These are phyloP conservation scores for Acanthornis magna DNA, from an alignment of 2,797 vertebrate species.

Conservation along the genomic window DNA sequence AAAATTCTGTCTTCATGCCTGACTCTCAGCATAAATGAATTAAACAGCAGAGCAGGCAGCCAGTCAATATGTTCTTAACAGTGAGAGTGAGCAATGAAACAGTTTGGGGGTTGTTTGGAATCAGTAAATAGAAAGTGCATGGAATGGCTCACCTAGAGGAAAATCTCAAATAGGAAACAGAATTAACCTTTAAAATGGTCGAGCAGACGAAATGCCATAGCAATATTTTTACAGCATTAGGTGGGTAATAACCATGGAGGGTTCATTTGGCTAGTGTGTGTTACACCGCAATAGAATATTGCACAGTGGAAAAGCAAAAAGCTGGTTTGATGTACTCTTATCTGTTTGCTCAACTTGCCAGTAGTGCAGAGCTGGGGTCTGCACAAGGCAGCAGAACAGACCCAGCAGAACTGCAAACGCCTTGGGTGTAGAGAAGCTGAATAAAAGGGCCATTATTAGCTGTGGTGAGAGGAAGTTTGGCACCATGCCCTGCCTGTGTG, in stretches of 20 bases:
- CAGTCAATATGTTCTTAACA: conserved; percentile 78
- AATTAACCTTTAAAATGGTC: conserved; percentile 76
- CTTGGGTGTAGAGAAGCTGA: background rate
- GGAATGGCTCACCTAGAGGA: conserved; percentile 61
- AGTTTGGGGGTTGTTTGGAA: conserved; percentile 72
- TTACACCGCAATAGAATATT: background rate
- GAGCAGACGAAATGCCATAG: conserved; percentile 73
- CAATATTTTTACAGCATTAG: conserved; percentile 70
- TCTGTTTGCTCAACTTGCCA: background rate
- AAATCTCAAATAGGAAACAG: conserved; percentile 69
- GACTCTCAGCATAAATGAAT: conserved; percentile 80
- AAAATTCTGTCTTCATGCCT: conserved; percentile 80
- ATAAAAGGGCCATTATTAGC: background rate
- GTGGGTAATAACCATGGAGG: conserved; percentile 51
- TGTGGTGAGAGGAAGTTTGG: background rate
- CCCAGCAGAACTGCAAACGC: background rate
- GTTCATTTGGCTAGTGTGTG: conserved; percentile 53
- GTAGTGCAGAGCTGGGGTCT: background rate
- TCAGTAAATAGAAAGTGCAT: conserved; percentile 73
- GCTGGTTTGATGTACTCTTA: background rate
- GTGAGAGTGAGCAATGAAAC: conserved; percentile 73
- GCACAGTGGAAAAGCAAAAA: conserved; percentile 27
- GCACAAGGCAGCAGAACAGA: background rate
- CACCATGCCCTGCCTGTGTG: background rate
- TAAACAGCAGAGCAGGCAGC: conserved; percentile 79